Conservation (phyloP, 2,888 invertebrate species). For the Taenaris catops region DNA sequence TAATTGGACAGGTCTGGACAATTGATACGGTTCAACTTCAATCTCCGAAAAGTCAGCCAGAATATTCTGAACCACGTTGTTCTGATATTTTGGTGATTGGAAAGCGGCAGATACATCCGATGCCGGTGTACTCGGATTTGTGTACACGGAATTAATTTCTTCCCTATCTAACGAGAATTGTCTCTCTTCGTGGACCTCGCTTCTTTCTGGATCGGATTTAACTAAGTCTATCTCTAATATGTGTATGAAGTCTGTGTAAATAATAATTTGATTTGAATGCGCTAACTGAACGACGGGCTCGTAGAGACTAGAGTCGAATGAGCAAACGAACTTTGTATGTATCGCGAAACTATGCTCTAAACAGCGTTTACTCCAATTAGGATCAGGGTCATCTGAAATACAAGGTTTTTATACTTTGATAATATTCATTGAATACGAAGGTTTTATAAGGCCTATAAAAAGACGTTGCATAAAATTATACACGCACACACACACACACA, state of each 20-base stretch:
- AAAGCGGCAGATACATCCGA: constrained; percentile 62
- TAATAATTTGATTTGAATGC: constrained; percentile 86
- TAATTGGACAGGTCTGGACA: constrained; percentile 61
- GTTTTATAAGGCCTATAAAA: too few species aligned
- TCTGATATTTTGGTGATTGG: constrained; percentile 74
- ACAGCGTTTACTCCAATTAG: constrained; percentile 85
- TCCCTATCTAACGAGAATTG: constrained; percentile 56
- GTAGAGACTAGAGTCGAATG: constrained; percentile 90
- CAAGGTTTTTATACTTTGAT: neutral
- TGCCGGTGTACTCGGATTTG: constrained; percentile 54
- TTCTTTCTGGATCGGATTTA: constrained; percentile 55
- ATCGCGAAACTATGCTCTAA: constrained; percentile 94
- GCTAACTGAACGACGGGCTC: constrained; percentile 84
- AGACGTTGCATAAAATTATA: too few species aligned
- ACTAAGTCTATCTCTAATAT: constrained; percentile 83
- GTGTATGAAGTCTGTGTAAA: constrained; percentile 93
- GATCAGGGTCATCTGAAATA: constrained; percentile 48
- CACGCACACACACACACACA: too few species aligned
- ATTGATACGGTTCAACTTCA: constrained; percentile 74
- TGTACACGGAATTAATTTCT: constrained; percentile 51
- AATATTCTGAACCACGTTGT: constrained; percentile 80
- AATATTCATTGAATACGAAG: neutral
- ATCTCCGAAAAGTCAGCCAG: constrained; percentile 82
- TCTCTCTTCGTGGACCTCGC: constrained; percentile 46
- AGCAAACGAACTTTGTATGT: constrained; percentile 94